Conservation (phyloP, 2,888 invertebrate species). For the Agapostemon virescens region DNA sequence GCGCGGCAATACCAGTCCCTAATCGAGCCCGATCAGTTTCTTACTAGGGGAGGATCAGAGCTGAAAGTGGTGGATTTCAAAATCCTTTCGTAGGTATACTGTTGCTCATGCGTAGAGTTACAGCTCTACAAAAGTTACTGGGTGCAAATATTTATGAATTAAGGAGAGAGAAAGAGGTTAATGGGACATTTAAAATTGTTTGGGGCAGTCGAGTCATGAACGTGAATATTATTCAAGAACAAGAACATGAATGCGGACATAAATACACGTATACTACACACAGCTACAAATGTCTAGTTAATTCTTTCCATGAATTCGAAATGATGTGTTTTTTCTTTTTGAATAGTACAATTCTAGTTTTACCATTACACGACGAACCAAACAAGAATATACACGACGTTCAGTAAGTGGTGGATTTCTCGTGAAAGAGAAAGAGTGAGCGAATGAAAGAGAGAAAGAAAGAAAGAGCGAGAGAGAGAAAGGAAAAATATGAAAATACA, state of each 20-base stretch:
- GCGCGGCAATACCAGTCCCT: constrained; percentile 57
- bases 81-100: constrained; percentile 58
- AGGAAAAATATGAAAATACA: neutral
- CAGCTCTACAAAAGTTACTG: constrained; percentile 44
- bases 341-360: neutral
- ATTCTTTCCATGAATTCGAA: neutral
- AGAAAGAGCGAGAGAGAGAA: neutral
- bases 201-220: neutral
- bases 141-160: constrained; percentile 33
- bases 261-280: neutral
- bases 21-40: constrained; percentile 58
- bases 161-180: constrained; percentile 13
- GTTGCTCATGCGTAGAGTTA: constrained; percentile 46
- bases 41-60: constrained; percentile 57
- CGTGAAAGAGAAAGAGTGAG: neutral
- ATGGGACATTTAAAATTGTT: constrained; percentile 22
- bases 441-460: neutral
- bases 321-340: neutral
- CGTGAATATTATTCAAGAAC: neutral
- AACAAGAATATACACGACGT: constrained; percentile 29
- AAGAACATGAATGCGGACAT: neutral
- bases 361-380: neutral
- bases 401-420: constrained; percentile 36
- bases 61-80: constrained; percentile 58
- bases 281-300: neutral